A percentile compares a stretch with the other conserved stretches of the same genome.
These are phyloP conservation scores for Cosmorhoe ocellata DNA, from an alignment of 2,888 invertebrate genomes.

Conservation along the genomic window DNA sequence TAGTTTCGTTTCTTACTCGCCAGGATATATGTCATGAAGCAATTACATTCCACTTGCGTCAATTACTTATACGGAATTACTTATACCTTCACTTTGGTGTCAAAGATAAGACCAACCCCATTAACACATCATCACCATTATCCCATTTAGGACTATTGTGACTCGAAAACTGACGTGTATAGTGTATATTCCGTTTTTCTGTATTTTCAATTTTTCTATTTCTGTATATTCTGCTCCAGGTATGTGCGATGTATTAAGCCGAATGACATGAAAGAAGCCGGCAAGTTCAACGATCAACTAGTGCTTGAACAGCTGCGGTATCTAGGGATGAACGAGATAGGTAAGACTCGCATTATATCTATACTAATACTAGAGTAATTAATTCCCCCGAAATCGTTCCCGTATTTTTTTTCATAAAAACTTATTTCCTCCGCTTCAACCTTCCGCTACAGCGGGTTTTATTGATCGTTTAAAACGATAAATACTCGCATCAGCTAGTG, in stretches of 20 bases:
- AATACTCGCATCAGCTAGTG: too few relatives aligned
- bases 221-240: too few relatives aligned
- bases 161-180: slow-evolving; percentile 7
- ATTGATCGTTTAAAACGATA: too few relatives aligned
- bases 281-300: slow-evolving; percentile 89
- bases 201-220: too few relatives aligned
- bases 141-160: slow-evolving; percentile 1
- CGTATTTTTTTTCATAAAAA: too few relatives aligned
- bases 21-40: not conserved
- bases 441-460: too few relatives aligned
- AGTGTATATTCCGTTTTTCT: too few relatives aligned
- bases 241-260: slow-evolving; percentile 97
- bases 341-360: slow-evolving; percentile 1
- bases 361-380: too few relatives aligned
- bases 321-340: slow-evolving; percentile 95
- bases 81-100: slow-evolving; percentile 1
- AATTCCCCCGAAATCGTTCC: too few relatives aligned
- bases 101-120: slow-evolving; percentile 2
- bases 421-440: too few relatives aligned
- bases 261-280: slow-evolving; percentile 91
- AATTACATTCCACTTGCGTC: not conserved
- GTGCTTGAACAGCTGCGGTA: slow-evolving; percentile 94
- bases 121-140: slow-evolving; percentile 1
- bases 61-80: slow-evolving; percentile 14
- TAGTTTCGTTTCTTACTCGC: too few relatives aligned